phyloP scores from a whole-genome alignment of 1,140 invertebrate genomes.

The Coptotermes formosanus region DNA sequence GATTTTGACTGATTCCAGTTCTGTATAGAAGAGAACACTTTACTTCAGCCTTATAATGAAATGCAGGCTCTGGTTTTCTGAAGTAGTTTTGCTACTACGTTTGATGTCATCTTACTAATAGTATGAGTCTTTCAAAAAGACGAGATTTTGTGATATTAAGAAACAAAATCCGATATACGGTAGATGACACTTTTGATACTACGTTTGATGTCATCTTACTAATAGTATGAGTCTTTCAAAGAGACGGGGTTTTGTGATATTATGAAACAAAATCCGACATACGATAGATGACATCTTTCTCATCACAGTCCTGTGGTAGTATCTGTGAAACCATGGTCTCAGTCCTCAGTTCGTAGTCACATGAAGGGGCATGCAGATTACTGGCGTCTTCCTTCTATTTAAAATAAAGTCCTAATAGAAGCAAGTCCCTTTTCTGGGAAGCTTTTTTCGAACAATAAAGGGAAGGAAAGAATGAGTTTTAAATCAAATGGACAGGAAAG shows the following conservation, averaged over 20 bases:
- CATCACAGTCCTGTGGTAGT: neutral
- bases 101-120: neutral
- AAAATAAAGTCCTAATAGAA: conserved; percentile 4
- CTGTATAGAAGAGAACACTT: no score
- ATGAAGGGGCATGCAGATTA: neutral
- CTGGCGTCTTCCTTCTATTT: neutral
- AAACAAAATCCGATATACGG: neutral
- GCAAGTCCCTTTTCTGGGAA: neutral
- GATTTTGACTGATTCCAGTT: no score
- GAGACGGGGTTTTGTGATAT: neutral
- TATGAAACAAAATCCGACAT: neutral
- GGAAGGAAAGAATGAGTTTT: conserved; percentile 1
- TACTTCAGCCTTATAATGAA: no score
- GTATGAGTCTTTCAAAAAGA: neutral
- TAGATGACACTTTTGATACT: neutral
- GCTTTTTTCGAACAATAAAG: neutral
- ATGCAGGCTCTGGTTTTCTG: no score
- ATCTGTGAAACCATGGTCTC: no score
- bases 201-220: no score
- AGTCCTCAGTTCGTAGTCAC: no score
- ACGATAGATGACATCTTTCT: neutral
- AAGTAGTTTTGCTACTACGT: no score
- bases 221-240: neutral
- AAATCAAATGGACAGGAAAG: conserved; percentile 27
- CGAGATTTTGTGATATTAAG: neutral